Percentiles rank a stretch among this genome's conserved stretches.
Conservation (phyloP, 2,888 invertebrate species). For the Heliconius charithonia region DNA sequence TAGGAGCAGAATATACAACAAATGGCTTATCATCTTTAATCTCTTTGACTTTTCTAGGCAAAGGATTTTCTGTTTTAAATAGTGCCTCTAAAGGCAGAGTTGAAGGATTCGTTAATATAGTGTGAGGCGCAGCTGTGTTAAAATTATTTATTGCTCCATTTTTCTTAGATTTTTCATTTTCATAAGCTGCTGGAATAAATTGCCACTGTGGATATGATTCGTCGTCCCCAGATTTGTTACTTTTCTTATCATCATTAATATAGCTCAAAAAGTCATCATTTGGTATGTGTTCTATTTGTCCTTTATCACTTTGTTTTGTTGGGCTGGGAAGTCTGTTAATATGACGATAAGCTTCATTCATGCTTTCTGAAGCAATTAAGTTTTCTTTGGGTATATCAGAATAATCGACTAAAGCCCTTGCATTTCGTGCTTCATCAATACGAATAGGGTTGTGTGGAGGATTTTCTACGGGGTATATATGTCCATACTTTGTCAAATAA, state of each 20-base stretch:
- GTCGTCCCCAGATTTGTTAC: slow-evolving; percentile 58
- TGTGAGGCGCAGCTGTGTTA: slow-evolving; percentile 72
- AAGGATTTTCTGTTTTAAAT: slow-evolving; percentile 83
- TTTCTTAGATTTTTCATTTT: slow-evolving; percentile 65
- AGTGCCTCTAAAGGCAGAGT: slow-evolving; percentile 87
- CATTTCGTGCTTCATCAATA: slow-evolving; percentile 80
- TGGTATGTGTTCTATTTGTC: slow-evolving; percentile 60
- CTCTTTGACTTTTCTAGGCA: slow-evolving; percentile 60
- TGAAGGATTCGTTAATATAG: slow-evolving; percentile 82
- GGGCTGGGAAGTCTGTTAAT: slow-evolving; percentile 59
- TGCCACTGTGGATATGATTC: slow-evolving; percentile 66
- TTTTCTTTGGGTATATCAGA: slow-evolving; percentile 74
- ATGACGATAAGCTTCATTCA: slow-evolving; percentile 78
- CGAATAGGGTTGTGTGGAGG: slow-evolving; percentile 78
- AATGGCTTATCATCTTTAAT: slow-evolving; percentile 68
- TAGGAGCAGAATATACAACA: slow-evolving; percentile 76
- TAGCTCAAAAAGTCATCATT: slow-evolving; percentile 72
- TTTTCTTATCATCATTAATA: slow-evolving; percentile 71
- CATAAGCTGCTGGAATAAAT: slow-evolving; percentile 79
- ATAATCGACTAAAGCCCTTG: slow-evolving; percentile 71
- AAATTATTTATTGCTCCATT: slow-evolving; percentile 63
- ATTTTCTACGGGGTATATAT: slow-evolving; percentile 78
- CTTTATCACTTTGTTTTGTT: slow-evolving; percentile 52
- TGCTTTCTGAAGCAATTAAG: slow-evolving; percentile 78
- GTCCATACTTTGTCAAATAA: slow-evolving; percentile 77